These are phyloP conservation scores for Sciurus vulgaris DNA, from an alignment of 2,797 vertebrate genomes.

Conservation along the genomic window DNA sequence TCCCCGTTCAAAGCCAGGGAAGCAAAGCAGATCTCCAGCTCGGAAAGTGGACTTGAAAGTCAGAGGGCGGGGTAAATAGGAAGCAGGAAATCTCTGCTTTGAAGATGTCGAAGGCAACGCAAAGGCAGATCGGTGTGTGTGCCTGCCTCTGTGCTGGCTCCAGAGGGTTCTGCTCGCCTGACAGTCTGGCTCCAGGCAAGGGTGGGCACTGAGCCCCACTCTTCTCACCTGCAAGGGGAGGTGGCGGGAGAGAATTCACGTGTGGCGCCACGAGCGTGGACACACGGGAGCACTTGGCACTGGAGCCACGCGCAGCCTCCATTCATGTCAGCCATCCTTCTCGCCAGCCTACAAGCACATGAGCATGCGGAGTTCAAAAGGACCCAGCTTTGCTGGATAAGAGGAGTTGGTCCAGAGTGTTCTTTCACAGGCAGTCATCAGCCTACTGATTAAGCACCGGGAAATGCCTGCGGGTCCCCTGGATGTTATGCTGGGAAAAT, in stretches of 20 bases:
- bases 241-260: not conserved
- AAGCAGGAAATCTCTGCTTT: not conserved
- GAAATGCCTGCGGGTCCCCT: not conserved
- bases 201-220: not conserved
- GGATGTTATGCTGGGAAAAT: not conserved
- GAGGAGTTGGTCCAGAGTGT: not conserved
- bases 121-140: not conserved
- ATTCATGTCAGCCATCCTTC: conserved; percentile 5
- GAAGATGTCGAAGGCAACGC: conserved; percentile 64
- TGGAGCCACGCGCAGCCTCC: not conserved
- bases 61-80: not conserved
- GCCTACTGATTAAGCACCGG: not conserved
- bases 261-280: not conserved
- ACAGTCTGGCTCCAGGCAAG: too few relatives aligned
- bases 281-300: not conserved
- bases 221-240: not conserved
- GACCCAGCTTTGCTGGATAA: conserved; percentile 2
- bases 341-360: not conserved
- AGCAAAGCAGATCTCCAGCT: conserved; percentile 35
- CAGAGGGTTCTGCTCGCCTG: too few relatives aligned
- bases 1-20: conserved; percentile 49
- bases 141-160: too few relatives aligned
- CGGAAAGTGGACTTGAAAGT: conserved; percentile 67
- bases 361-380: too few relatives aligned
- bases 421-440: not conserved